These are phyloP conservation scores for Poicephalus meyeri DNA, from an alignment of 2,113 vertebrate genomes.

Conservation along the genomic window DNA sequence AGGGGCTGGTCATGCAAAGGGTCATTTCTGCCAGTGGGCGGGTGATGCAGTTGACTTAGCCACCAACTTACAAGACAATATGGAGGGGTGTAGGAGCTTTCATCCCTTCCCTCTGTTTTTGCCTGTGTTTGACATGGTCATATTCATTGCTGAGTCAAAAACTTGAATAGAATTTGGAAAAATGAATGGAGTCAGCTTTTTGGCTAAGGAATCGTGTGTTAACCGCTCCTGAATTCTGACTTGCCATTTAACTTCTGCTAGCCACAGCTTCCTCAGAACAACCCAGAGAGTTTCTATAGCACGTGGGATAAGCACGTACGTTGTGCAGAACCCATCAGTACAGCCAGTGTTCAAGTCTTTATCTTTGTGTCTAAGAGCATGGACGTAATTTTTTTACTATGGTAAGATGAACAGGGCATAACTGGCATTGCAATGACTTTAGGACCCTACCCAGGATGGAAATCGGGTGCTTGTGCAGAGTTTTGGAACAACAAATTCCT, in stretches of 20 bases:
- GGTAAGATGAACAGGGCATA: neutral
- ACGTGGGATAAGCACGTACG: neutral
- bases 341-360: neutral
- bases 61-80: neutral
- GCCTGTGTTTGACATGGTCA: neutral
- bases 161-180: neutral
- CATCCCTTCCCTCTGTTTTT: neutral
- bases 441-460: neutral
- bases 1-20: neutral
- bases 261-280: neutral
- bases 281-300: neutral
- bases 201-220: neutral
- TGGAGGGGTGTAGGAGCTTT: neutral
- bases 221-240: neutral
- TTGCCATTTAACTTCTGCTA: neutral
- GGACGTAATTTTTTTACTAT: neutral
- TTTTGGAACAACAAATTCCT: neutral
- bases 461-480: neutral
- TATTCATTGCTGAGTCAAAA: neutral
- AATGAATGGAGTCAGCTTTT: neutral
- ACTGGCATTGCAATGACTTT: neutral
- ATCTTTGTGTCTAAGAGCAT: neutral
- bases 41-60: neutral
- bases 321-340: neutral
- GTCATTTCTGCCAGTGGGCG: neutral